Base-by-base conservation (phyloP, 2,113 vertebrate species). In the Natator depressus region DNA sequence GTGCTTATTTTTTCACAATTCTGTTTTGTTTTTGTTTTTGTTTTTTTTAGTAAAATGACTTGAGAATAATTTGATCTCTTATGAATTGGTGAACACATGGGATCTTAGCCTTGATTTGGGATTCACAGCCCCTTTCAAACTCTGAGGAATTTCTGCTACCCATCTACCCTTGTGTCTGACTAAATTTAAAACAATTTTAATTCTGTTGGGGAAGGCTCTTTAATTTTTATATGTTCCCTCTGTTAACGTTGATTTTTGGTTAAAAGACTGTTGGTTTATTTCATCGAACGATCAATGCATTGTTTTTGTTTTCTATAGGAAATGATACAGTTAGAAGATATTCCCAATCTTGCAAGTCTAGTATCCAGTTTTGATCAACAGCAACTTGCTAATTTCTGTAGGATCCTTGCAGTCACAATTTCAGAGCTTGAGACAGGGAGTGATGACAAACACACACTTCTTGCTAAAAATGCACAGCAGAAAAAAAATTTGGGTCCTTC, bases 311-410 rank as follows among this genome's bases (percentile, higher is more conserved):
- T 96, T 80, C 79, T 95, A 2, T 93, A 99, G 99, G 99, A 99
- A 97, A 99, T 99, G 99, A 99, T 99, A 94, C 99, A 99, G 72
- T 98, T 99, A 96, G 99, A 99, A 86, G 99, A 99, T 96, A 99
- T 99, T 95, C 99, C 99, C 88, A 99, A 99, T 94, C 98, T 99
- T 82, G 98, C 98, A 0, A 99, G 98, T 89, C 98, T 99, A 90
- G 99, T 99, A 51, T 99, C 99, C 97, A 99, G 99, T 97, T 99
- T 99, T 42, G 99, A 99, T 98, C 99, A 99, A 96, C 99, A 99
- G 93, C 99, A 99, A 96, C 98, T 99, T 89, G 99, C 99, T 50
- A 99, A 99, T 98, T 99, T 99, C 98, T 99, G 99, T 97, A 98
- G 99, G 95, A 99, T 99, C 97, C 98, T 99, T 27, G 99, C 99